Evolutionary conservation across 2,888 invertebrate genomes (phyloP).

Genomic region (Bugulina stolonifera): DNA sequence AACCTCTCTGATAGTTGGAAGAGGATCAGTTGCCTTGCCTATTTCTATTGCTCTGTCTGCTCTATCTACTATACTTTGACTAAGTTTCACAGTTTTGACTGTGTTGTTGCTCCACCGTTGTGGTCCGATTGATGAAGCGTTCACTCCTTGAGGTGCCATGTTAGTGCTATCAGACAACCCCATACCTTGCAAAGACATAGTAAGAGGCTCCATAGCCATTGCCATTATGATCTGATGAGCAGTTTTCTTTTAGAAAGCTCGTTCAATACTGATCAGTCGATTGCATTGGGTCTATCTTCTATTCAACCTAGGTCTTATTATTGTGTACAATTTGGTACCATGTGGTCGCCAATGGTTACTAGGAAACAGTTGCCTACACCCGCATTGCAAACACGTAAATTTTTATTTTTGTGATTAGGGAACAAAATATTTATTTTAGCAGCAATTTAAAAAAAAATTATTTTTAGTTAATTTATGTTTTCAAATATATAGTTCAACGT

Average conservation of each 20-base stretch:
- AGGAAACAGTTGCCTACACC: too few relatives aligned
- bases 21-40: constrained; percentile 46
- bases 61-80: constrained; percentile 44
- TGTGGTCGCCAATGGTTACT: constrained; percentile 21
- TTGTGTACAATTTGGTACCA: neutral
- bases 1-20: constrained; percentile 50
- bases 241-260: too few relatives aligned
- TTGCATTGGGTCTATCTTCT: too few relatives aligned
- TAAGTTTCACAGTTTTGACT: constrained; percentile 46
- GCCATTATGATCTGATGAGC: too few relatives aligned
- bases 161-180: neutral
- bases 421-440: too few relatives aligned
- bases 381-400: too few relatives aligned
- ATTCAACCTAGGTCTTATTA: neutral
- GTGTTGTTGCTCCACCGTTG: constrained; percentile 48
- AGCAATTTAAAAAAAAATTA: too few relatives aligned
- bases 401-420: too few relatives aligned
- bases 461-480: neutral
- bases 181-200: constrained; percentile 19
- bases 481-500: neutral
- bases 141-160: constrained; percentile 28
- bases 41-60: constrained; percentile 45
- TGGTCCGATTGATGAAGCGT: constrained; percentile 38
- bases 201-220: constrained; percentile 22
- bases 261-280: too few relatives aligned